A percentile compares a stretch with the other conserved stretches of the same genome.
Evolutionary conservation across 1,140 invertebrate species (phyloP).

Genomic region (Drosophila carrolli): DNA sequence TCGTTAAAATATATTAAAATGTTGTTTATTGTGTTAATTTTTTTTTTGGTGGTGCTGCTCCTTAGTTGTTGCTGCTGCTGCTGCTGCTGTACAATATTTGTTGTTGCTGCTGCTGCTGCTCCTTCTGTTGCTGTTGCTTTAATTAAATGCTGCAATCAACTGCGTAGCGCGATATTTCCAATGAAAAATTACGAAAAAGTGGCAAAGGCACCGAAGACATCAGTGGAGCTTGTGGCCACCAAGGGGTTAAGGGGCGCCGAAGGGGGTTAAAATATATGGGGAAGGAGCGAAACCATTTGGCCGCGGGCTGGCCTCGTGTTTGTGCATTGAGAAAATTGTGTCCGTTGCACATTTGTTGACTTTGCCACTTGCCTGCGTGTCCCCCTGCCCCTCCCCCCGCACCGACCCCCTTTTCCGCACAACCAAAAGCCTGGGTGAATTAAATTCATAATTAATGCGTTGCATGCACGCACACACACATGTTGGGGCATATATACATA

Average conservation of each 20-base stretch:
- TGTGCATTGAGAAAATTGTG: slow-evolving; percentile 80
- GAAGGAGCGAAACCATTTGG: slow-evolving; percentile 49
- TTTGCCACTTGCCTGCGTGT: slow-evolving; percentile 72
- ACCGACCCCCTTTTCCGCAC: slow-evolving; percentile 5
- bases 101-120: slow-evolving; percentile 32
- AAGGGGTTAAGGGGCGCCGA: slow-evolving; percentile 7
- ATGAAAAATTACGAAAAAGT: slow-evolving; percentile 78
- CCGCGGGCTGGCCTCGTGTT: slow-evolving; percentile 64
- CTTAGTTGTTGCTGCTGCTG: slow-evolving; percentile 26
- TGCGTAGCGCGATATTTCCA: slow-evolving; percentile 83
- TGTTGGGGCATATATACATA: slow-evolving; percentile 47
- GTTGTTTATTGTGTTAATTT: not conserved
- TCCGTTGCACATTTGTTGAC: slow-evolving; percentile 81
- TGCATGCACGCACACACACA: slow-evolving; percentile 78
- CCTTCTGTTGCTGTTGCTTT: slow-evolving; percentile 66
- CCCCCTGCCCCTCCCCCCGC: not conserved
- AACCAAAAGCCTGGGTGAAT: slow-evolving; percentile 68
- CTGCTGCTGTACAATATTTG: slow-evolving; percentile 16
- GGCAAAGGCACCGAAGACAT: slow-evolving; percentile 56
- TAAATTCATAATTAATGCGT: slow-evolving; percentile 83
- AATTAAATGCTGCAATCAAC: slow-evolving; percentile 83
- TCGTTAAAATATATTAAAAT: not conserved
- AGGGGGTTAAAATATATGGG: slow-evolving; percentile 11
- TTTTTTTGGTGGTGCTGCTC: slow-evolving; percentile 6
- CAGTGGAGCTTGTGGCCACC: slow-evolving; percentile 3